These are phyloP conservation scores for Barbus barbus DNA, from an alignment of 2,113 vertebrate genomes.

Conservation along the genomic window DNA sequence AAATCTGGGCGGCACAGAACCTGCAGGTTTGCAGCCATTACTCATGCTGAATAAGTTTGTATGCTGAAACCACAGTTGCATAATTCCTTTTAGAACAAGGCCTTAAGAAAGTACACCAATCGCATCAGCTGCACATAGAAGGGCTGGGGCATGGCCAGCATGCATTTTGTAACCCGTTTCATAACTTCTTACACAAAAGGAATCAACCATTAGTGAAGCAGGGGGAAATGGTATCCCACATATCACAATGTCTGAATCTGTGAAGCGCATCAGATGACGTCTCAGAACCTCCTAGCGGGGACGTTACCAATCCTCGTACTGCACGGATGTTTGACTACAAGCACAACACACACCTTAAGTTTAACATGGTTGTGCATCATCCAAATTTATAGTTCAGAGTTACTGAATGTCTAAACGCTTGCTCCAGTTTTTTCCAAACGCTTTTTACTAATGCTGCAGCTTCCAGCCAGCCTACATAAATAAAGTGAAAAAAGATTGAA, in stretches of 20 bases:
- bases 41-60: constrained; percentile 55
- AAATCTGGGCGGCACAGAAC: constrained; percentile 43
- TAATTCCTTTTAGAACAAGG: constrained; percentile 45
- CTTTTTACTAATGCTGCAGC: too few relatives aligned
- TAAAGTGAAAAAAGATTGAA: too few relatives aligned
- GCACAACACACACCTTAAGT: not conserved
- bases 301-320: not conserved
- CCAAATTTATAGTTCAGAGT: not conserved
- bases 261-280: constrained; percentile 62
- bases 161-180: constrained; percentile 48
- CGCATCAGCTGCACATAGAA: not conserved
- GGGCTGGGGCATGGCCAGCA: not conserved
- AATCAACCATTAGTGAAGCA: constrained; percentile 53
- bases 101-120: constrained; percentile 34
- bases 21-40: constrained; percentile 55
- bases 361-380: not conserved
- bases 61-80: constrained; percentile 38
- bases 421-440: not conserved
- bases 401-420: not conserved
- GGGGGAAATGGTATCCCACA: constrained; percentile 60
- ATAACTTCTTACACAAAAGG: constrained; percentile 27
- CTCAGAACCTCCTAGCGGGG: not conserved
- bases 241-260: constrained; percentile 62
- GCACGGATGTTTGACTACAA: constrained; percentile 1
- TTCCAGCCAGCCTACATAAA: not conserved